Evolutionary conservation across 2,888 invertebrate species (phyloP).

Genomic region (Drosophila hamatofila): DNA sequence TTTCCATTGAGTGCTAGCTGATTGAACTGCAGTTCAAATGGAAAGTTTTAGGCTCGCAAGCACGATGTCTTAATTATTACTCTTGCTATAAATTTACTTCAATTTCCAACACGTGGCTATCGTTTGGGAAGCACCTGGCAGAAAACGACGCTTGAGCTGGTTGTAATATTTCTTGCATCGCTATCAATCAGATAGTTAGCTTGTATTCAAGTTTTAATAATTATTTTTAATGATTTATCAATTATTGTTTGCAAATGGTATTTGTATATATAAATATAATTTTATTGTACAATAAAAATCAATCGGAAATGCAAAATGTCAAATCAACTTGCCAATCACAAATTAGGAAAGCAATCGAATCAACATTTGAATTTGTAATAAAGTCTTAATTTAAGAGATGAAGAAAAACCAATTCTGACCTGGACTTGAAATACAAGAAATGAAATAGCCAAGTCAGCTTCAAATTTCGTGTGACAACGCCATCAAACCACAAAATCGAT

Average conservation of each 20-base stretch:
- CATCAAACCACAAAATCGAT: constrained; percentile 3
- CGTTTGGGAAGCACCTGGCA: background rate
- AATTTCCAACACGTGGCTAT: constrained; percentile 4
- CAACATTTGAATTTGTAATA: background rate
- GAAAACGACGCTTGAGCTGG: background rate
- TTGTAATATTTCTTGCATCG: background rate
- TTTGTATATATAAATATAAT: background rate
- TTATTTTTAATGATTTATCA: no score
- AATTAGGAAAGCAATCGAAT: background rate
- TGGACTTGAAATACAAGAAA: background rate
- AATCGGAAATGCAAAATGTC: background rate
- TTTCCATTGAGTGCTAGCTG: constrained; percentile 2
- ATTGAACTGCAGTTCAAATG: background rate
- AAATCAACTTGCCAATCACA: background rate
- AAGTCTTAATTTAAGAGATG: background rate
- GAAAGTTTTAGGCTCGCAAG: background rate
- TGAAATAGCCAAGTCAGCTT: background rate
- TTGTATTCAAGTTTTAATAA: background rate
- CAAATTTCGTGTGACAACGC: background rate
- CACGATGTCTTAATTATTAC: background rate
- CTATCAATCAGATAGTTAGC: background rate
- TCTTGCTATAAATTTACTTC: background rate
- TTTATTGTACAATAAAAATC: background rate
- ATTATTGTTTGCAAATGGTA: background rate
- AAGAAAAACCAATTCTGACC: background rate